Percentiles rank a stretch among this genome's conserved stretches.
Evolutionary conservation across 1,140 invertebrate genomes (phyloP).

Genomic region (Drosophila pseudoobscura): DNA sequence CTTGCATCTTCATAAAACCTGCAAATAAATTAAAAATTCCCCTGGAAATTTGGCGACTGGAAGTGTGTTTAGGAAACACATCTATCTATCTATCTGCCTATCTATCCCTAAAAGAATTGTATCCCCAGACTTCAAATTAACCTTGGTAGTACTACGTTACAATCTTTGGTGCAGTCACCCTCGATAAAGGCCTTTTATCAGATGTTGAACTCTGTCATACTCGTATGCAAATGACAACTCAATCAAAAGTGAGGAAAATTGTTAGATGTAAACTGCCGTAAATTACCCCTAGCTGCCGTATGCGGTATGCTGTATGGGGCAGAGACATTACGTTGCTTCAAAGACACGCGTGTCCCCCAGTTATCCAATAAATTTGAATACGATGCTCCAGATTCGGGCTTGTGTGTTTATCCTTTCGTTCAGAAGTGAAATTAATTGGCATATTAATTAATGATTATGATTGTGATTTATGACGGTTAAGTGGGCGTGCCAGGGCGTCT

Average conservation of each 20-base stretch:
- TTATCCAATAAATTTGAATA: slow-evolving; percentile 38
- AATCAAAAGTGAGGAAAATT: slow-evolving; percentile 19
- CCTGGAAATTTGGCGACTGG: slow-evolving; percentile 10
- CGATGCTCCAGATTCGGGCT: slow-evolving; percentile 19
- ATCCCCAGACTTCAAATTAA: not conserved
- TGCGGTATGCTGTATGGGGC: slow-evolving; percentile 6
- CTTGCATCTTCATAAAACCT: slow-evolving; percentile 23
- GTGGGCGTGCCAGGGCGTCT: slow-evolving; percentile 52
- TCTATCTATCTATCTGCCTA: no score
- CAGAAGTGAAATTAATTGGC: slow-evolving; percentile 52
- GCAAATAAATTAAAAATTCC: slow-evolving; percentile 68
- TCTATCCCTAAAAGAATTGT: no score
- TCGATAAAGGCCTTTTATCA: slow-evolving; percentile 4
- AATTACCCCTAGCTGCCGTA: slow-evolving; percentile 22
- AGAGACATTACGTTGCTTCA: slow-evolving; percentile 22
- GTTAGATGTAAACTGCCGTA: slow-evolving; percentile 23
- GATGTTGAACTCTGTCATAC: slow-evolving; percentile 9
- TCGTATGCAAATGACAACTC: slow-evolving; percentile 53
- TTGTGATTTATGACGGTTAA: slow-evolving; percentile 70
- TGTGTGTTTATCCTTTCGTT: not conserved
- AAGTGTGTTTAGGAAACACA: not conserved
- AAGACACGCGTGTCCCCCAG: slow-evolving; percentile 34
- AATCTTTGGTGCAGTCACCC: slow-evolving; percentile 13
- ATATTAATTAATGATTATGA: slow-evolving; percentile 58
- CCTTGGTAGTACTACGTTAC: not conserved